Evolutionary conservation across 2,888 invertebrate species (phyloP), one percentile per base, ranked within the genome.

Genomic region (Celastrina argiolus): DNA sequence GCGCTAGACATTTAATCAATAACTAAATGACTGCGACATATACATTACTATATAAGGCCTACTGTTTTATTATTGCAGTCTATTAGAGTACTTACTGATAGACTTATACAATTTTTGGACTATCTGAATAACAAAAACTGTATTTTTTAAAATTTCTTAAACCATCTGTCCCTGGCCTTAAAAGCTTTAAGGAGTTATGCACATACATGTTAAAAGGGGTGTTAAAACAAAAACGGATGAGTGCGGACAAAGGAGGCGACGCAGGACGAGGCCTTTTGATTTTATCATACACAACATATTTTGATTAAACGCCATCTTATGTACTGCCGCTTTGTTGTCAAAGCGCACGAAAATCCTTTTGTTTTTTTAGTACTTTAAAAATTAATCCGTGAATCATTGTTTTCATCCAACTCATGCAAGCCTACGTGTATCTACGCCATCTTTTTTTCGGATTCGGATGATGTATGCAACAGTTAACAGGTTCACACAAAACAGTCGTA

Each of bases 181-280:
- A 71, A 69, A 74, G 71, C 73, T 72, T 72, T 79, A 81, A 85
- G 85, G 82, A 87, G 80, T 78, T 83, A 79, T 82, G 78, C 78
- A 81, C 76, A 83, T 84, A 84, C 84, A 84, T 86, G 83, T 87
- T 87, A 85, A 87, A 89, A 85, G 88, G 90, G 91, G 90, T 83
- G 90, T 90, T 88, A 87, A 88, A 87, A 90, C 90, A 90, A 90
- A 51, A 90, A 90, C 91, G 90, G 82, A 90, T 90, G 90, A 89
- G 82, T 80, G 81, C 76, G 86, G 89, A 90, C 91, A 90, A 90
- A 90, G 89, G 85, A 89, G 88, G 83, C 87, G 81, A 81, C 82
- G 78, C 81, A 83, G 77, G 78, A 76, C 82, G 80, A 78, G 79
- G 81, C 79, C 87, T 88, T 88, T 89, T 85, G 85, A 87, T 84